Evolutionary conservation across 2,113 vertebrate genomes (phyloP).

Genomic region (Holacanthus passer): DNA sequence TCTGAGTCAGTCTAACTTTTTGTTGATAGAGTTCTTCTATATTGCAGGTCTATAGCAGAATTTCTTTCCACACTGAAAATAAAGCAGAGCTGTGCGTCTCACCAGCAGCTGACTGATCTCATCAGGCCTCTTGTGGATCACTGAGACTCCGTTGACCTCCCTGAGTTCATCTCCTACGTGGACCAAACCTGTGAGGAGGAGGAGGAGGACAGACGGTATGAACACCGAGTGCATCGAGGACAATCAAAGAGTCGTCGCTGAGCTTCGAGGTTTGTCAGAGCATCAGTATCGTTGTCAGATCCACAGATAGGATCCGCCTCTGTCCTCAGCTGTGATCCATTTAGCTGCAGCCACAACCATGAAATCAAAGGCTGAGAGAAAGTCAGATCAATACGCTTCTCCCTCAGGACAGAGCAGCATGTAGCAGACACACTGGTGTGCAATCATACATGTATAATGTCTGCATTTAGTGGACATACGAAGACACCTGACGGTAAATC

Average conservation of each 20-base stretch:
- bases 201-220: background rate
- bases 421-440: background rate
- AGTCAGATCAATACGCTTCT: slow-evolving; percentile 32
- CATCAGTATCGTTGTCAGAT: slow-evolving; percentile 37
- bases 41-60: background rate
- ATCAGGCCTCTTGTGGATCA: slow-evolving; percentile 94
- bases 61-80: background rate
- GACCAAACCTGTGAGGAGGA: slow-evolving; percentile 88
- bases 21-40: too few relatives aligned
- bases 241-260: background rate
- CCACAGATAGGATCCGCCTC: background rate
- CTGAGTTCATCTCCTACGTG: slow-evolving; percentile 96
- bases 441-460: slow-evolving; percentile 7
- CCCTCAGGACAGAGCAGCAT: slow-evolving; percentile 7
- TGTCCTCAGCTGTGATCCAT: slow-evolving; percentile 17
- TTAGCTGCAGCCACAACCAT: slow-evolving; percentile 58
- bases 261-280: slow-evolving; percentile 18
- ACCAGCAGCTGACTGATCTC: slow-evolving; percentile 99
- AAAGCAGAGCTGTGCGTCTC: slow-evolving; percentile 18
- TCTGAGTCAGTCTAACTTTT: too few relatives aligned
- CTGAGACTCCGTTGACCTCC: slow-evolving; percentile 94
- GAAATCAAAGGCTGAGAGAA: slow-evolving; percentile 47
- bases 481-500: slow-evolving; percentile 1
- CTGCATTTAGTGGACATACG: slow-evolving; percentile 3
- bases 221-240: background rate